Evolutionary conservation across 2,113 vertebrate genomes (phyloP).

Genomic region (Cepphus grylle): DNA sequence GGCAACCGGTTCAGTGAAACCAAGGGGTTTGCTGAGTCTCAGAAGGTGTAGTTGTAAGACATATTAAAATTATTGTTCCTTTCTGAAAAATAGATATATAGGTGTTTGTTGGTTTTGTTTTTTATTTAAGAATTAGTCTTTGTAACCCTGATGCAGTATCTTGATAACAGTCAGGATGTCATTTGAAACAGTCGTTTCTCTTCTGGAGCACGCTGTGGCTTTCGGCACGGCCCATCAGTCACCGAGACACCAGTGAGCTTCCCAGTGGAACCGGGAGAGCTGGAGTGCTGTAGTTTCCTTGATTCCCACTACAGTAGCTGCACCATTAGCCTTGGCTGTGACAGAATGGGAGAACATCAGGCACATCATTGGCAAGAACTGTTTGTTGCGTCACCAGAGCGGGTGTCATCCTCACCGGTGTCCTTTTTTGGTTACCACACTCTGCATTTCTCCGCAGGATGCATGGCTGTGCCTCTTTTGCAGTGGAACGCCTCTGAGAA

Average conservation of each 20-base stretch:
- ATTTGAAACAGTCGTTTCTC: slow-evolving; percentile 12
- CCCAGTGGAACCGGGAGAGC: background rate
- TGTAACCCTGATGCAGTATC: slow-evolving; percentile 59
- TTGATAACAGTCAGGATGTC: slow-evolving; percentile 66
- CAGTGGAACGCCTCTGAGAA: slow-evolving; percentile 92
- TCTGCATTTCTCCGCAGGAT: slow-evolving; percentile 84
- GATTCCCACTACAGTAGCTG: background rate
- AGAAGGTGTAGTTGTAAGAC: background rate
- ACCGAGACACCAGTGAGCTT: accelerated
- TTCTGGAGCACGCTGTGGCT: background rate
- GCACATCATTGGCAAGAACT: background rate
- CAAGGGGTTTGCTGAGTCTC: background rate
- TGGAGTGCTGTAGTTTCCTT: background rate
- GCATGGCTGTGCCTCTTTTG: slow-evolving; percentile 82
- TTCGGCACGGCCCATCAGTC: background rate
- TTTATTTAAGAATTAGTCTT: slow-evolving; percentile 26
- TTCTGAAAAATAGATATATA: slow-evolving; percentile 36
- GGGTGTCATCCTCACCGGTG: background rate
- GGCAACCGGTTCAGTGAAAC: background rate
- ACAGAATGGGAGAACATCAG: background rate
- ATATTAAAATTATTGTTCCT: background rate
- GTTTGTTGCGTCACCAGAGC: background rate
- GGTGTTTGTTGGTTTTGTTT: background rate
- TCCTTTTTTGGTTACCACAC: slow-evolving; percentile 82
- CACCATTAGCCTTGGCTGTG: slow-evolving; percentile 4